Conservation (phyloP, 2,797 vertebrate genomes). For the Microctenopoma lineatum region DNA sequence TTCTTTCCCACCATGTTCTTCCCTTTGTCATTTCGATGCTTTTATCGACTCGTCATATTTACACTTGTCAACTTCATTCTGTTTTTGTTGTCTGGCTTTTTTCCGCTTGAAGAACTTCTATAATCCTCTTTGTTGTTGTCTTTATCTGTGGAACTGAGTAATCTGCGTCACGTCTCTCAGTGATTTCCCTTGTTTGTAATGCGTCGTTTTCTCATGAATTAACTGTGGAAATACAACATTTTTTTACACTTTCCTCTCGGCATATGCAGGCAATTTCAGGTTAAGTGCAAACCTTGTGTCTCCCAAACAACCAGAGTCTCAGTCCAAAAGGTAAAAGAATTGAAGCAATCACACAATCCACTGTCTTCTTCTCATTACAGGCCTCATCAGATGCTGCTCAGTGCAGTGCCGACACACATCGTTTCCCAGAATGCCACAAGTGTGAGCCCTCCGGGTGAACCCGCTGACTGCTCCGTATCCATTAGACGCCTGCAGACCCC, state of each 20-base stretch:
- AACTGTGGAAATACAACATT: slow-evolving; percentile 6
- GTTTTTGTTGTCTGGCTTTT: background rate
- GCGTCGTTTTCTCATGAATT: slow-evolving; percentile 18
- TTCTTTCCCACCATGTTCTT: background rate
- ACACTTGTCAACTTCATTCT: slow-evolving; percentile 1
- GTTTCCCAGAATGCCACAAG: slow-evolving; percentile 19
- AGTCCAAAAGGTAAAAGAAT: no score
- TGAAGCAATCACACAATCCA: background rate
- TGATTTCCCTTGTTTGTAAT: background rate
- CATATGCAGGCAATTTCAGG: background rate
- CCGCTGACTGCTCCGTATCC: background rate
- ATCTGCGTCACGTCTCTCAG: slow-evolving; percentile 2
- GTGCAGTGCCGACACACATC: background rate
- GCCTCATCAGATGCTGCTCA: background rate
- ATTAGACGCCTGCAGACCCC: background rate
- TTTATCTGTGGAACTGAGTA: slow-evolving; percentile 18
- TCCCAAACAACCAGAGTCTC: no score
- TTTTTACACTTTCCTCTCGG: no score
- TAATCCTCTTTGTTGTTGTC: slow-evolving; percentile 38
- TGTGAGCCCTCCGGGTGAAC: slow-evolving; percentile 24
- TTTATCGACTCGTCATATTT: slow-evolving; percentile 18
- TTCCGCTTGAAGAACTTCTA: slow-evolving; percentile 1
- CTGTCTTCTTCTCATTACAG: slow-evolving; percentile 40
- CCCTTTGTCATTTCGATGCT: background rate
- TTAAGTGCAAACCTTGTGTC: no score